Base-by-base conservation (phyloP, 64 coral and sea anemone genomes). In the Stichodactyla mertensii region DNA sequence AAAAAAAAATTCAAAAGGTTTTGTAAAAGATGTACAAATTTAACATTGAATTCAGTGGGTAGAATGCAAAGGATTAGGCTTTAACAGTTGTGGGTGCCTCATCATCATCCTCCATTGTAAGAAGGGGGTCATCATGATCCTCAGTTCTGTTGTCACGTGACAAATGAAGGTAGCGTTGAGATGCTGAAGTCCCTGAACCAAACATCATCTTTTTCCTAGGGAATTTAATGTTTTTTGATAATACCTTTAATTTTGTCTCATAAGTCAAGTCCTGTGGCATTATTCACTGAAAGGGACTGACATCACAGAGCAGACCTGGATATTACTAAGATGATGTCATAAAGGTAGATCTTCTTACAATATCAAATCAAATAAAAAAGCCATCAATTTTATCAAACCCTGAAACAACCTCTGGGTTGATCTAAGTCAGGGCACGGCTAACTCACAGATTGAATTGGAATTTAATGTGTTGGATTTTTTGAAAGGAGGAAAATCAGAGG, bases 81-180 rank as follows among this genome's bases (percentile, higher is more conserved):
- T 18, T 36, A 10, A 45, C 77, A 79, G 77, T 52, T 79, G 28
- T 45, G 1, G 55, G 51, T 22, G 19, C 19, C 19, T 22, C 6
- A 55, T 83, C 82, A 5, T 84, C 82, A 61, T 84, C 82, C 2
- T 84, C 82, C 82, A 84, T 84, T n/a, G 53, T 84, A 4, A 84
- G 55, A 6, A 84, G 54, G 2, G 82, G 82, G 24, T 84, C 82
- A 16, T 84, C 82, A 0, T 84, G 82, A 55, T 84, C 82, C 5
- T 61, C 52, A 16, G 28, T 10, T 51, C 51, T 12, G 22, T 79
- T 22, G 12, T 84, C 82, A 55, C 23, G 82, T 84, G 82, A 57
- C 55, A 84, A 61, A 61, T 84, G 54, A 55, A 84, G 55, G 14
- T 84, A 84, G 5, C 82, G 51, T 84, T 54, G 82, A 31, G 82